Percentiles rank a stretch among this genome's conserved stretches.
Evolutionary conservation across 2,888 invertebrate genomes (phyloP).

Genomic region (Bombyx huttoni): DNA sequence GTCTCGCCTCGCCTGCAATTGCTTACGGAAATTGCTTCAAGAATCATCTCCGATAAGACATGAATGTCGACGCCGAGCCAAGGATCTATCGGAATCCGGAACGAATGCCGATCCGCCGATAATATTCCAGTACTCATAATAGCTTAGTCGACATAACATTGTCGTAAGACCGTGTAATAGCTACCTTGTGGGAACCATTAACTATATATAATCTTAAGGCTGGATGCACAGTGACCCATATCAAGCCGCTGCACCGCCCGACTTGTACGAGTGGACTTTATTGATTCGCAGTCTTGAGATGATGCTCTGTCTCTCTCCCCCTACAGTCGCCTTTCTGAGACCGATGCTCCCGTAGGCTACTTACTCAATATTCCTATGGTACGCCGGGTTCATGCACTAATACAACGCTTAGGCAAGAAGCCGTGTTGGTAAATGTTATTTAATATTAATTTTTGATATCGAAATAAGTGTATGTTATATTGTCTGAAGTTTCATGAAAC

Average conservation of each 20-base stretch:
- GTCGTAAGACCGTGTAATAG: slow-evolving; percentile 37
- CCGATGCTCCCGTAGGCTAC: slow-evolving; percentile 40
- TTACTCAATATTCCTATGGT: slow-evolving; percentile 65
- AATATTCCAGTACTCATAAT: background rate
- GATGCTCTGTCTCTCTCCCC: slow-evolving; percentile 48
- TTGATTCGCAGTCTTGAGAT: slow-evolving; percentile 74
- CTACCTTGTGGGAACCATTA: slow-evolving; percentile 57
- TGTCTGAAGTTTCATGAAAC: too few species aligned
- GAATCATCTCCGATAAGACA: slow-evolving; percentile 30
- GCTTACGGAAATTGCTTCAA: slow-evolving; percentile 37
- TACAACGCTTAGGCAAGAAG: slow-evolving; percentile 27
- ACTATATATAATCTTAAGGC: slow-evolving; percentile 42
- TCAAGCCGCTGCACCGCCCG: slow-evolving; percentile 59
- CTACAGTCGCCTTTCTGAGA: slow-evolving; percentile 9
- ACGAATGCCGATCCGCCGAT: background rate
- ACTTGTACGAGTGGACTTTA: slow-evolving; percentile 70
- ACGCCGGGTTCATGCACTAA: slow-evolving; percentile 49
- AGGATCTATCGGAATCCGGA: too few species aligned
- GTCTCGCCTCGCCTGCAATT: slow-evolving; percentile 40
- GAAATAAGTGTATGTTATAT: too few species aligned
- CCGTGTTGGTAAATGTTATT: too few species aligned
- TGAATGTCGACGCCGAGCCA: slow-evolving; percentile 17
- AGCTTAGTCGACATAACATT: background rate
- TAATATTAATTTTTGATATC: too few species aligned
- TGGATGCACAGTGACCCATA: slow-evolving; percentile 68